phyloP scores from a whole-genome alignment of 2,113 vertebrate species.

The Rhinichthys klamathensis region DNA sequence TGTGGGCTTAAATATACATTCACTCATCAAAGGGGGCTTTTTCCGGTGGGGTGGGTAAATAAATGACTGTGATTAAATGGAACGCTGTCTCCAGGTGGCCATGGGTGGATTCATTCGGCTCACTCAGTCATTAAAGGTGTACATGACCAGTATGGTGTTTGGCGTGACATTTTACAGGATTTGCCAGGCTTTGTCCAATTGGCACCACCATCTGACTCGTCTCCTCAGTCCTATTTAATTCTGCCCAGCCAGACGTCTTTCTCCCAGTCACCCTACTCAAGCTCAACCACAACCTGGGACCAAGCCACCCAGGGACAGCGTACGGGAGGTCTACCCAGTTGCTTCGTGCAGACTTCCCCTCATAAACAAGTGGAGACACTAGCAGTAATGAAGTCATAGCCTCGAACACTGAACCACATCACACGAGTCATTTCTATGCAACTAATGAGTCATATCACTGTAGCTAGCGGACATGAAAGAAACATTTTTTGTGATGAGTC shows the following conservation, averaged over 20 bases:
- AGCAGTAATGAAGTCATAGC: constrained; percentile 24
- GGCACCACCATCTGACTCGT: not conserved
- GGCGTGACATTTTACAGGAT: not conserved
- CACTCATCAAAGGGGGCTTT: constrained; percentile 20
- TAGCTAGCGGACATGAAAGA: not conserved
- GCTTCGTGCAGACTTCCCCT: constrained; percentile 13
- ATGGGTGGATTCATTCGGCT: not conserved
- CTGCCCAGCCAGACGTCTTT: not conserved
- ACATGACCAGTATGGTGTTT: not conserved
- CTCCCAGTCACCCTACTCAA: constrained; percentile 19
- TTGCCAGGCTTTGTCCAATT: constrained; percentile 21
- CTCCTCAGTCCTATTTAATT: constrained; percentile 13
- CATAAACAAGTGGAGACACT: constrained; percentile 26
- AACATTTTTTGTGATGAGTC: constrained; percentile 7
- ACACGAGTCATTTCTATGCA: constrained; percentile 8
- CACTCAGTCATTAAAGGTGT: not conserved
- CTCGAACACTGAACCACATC: constrained; percentile 31
- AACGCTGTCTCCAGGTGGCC: constrained; percentile 22
- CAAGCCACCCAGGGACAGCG: not conserved
- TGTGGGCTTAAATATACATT: constrained; percentile 17
- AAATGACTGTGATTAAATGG: constrained; percentile 40
- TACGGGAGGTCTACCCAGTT: constrained; percentile 11
- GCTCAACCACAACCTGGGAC: not conserved
- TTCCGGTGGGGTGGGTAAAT: constrained; percentile 7
- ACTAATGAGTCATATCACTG: constrained; percentile 28